phyloP scores from a whole-genome alignment of 2,797 vertebrate genomes.

The Scarus forsteni region DNA sequence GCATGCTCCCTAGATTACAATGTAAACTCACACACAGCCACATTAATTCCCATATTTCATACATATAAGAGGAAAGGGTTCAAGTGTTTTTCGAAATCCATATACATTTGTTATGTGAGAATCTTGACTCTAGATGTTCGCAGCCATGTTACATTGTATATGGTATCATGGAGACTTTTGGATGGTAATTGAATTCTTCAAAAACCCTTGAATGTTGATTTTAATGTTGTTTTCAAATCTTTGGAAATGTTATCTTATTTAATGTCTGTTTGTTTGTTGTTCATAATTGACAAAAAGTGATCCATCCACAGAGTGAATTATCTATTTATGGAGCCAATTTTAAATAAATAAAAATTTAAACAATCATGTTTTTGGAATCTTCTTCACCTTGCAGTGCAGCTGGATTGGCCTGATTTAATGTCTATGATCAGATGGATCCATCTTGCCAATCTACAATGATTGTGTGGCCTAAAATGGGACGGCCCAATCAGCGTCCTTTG shows the following conservation, averaged over 20 bases:
- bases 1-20: conserved; percentile 2
- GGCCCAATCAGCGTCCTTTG: no score
- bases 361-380: not conserved
- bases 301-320: not conserved
- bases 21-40: no score
- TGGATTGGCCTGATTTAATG: no score
- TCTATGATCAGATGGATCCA: no score
- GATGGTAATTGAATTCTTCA: not conserved
- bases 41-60: not conserved
- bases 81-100: conserved; percentile 18
- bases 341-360: conserved; percentile 32
- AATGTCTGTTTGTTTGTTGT: conserved; percentile 14
- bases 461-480: no score
- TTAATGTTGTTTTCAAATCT: not conserved
- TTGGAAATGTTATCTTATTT: conserved; percentile 3
- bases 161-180: conserved; percentile 8
- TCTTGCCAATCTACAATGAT: no score
- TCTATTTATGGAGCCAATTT: not conserved
- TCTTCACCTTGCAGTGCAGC: not conserved
- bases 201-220: conserved; percentile 6
- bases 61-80: conserved; percentile 4
- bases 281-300: conserved; percentile 17
- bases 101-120: conserved; percentile 1
- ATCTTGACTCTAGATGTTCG: conserved; percentile 18
- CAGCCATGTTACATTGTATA: not conserved